Conservation (phyloP, 2,113 vertebrate species). For the Pogona vitticeps region DNA sequence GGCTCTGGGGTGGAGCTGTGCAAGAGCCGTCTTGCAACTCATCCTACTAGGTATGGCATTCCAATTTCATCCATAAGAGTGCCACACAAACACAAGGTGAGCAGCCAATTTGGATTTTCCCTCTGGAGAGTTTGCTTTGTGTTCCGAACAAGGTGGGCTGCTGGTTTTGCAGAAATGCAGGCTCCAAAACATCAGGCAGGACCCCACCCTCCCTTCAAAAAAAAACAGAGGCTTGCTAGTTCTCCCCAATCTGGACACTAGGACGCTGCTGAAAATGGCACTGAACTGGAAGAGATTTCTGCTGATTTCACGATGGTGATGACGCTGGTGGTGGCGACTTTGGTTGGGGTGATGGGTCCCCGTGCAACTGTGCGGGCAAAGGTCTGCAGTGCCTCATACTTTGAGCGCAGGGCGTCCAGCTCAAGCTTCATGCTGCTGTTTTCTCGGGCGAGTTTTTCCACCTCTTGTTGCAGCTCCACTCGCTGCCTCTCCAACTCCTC, state of each 20-base stretch:
- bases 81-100: slow-evolving; percentile 56
- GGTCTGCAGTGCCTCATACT: slow-evolving; percentile 93
- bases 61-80: background rate
- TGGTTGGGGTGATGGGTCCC: slow-evolving; percentile 84
- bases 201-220: slow-evolving; percentile 55
- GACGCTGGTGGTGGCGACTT: slow-evolving; percentile 94
- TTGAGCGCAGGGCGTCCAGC: slow-evolving; percentile 90
- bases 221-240: slow-evolving; percentile 53
- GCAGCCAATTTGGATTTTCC: slow-evolving; percentile 60
- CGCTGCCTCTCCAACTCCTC: slow-evolving; percentile 93
- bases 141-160: slow-evolving; percentile 50
- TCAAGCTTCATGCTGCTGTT: slow-evolving; percentile 94
- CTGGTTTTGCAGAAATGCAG: slow-evolving; percentile 57
- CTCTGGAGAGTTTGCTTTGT: slow-evolving; percentile 34
- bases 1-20: slow-evolving; percentile 39
- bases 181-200: slow-evolving; percentile 49
- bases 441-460: slow-evolving; percentile 92
- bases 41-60: slow-evolving; percentile 1
- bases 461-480: slow-evolving; percentile 89
- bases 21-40: slow-evolving; percentile 46
- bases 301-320: slow-evolving; percentile 97
- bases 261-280: slow-evolving; percentile 82
- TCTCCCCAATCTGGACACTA: slow-evolving; percentile 68
- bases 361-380: slow-evolving; percentile 91
- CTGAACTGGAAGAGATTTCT: slow-evolving; percentile 76